phyloP scores from a whole-genome alignment of 2,113 vertebrate genomes.

The Pangasianodon gigas region DNA sequence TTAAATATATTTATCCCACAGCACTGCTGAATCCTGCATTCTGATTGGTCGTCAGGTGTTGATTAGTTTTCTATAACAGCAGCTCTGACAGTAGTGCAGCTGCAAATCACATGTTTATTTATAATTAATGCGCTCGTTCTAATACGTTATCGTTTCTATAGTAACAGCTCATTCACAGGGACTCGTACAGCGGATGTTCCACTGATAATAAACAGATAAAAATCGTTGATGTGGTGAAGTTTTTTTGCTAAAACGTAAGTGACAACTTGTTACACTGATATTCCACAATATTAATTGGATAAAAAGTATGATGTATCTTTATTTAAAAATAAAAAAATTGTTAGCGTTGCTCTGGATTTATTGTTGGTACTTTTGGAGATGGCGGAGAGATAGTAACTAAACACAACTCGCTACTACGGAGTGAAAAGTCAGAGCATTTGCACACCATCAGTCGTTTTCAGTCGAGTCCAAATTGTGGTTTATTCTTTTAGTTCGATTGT shows the following conservation, averaged over 20 bases:
- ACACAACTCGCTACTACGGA: background rate
- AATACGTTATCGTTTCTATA: background rate
- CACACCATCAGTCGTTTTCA: too few relatives aligned
- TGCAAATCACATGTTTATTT: background rate
- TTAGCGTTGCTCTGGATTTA: too few relatives aligned
- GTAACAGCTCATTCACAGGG: background rate
- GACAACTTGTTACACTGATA: background rate
- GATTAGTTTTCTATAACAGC: background rate
- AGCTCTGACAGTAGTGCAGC: background rate
- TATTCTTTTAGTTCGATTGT: too few relatives aligned
- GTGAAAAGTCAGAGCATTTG: too few relatives aligned
- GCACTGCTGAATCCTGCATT: background rate
- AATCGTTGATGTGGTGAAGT: too few relatives aligned
- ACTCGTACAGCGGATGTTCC: background rate
- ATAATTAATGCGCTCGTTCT: background rate
- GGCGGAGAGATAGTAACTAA: background rate
- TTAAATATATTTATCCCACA: background rate
- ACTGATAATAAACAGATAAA: background rate
- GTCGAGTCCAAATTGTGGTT: too few relatives aligned
- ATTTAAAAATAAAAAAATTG: too few relatives aligned
- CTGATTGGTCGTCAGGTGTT: background rate
- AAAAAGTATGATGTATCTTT: background rate
- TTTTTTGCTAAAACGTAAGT: too few relatives aligned
- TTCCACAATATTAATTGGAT: background rate
- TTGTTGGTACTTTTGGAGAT: background rate